Base-by-base conservation (phyloP, 2,113 vertebrate species). In the Tachuris rubrigastra region DNA sequence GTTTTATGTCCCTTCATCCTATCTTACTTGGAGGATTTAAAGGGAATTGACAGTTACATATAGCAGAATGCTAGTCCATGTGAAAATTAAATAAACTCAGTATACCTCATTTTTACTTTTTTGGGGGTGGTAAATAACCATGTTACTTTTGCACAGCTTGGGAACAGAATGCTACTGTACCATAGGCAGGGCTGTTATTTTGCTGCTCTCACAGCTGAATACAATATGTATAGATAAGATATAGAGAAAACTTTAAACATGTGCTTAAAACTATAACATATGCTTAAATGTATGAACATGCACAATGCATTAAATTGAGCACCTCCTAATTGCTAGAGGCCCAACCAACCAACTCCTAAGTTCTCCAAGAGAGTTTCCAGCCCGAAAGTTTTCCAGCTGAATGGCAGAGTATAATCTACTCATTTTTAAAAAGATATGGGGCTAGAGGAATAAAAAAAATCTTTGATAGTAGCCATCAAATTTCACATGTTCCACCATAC, bases 1-100 rank as follows among this genome's bases (percentile, higher is more conserved):
- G 42, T 66, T 96, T 96, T 91, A 95, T 66, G 28, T 85, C 39
- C 67, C 47, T 67, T 93, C 79, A 87, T 85, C 82, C 8, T 66
- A 35, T 91, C 74, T 76, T 82, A 23, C 42, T 84, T 94, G n/a
- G 69, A 77, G 68, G 23, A 67, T 94, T 86, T 91, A 59, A 76
- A 90, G 62, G 22, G 42, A 87, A 44, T 74, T 80, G 27, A 56
- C 30, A 76, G 31, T 68, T 75, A 39, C 6, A 31, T 25, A n/a
- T 0, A 1, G 23, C n/a, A 86, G 46, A 49, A 35, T 74, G 28
- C 7, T 55, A 27, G 30, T 46, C 21, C 37, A 16, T 12, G 17
- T 56, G 79, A 77, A 55, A 77, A 73, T 46, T 39, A 76, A 76
- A 23, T 21, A 3, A 37, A 37, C 9, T 60, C 9, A 16, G 13